Base-by-base conservation (phyloP, 2,888 invertebrate genomes). In the Ganaspis brasiliensis region DNA sequence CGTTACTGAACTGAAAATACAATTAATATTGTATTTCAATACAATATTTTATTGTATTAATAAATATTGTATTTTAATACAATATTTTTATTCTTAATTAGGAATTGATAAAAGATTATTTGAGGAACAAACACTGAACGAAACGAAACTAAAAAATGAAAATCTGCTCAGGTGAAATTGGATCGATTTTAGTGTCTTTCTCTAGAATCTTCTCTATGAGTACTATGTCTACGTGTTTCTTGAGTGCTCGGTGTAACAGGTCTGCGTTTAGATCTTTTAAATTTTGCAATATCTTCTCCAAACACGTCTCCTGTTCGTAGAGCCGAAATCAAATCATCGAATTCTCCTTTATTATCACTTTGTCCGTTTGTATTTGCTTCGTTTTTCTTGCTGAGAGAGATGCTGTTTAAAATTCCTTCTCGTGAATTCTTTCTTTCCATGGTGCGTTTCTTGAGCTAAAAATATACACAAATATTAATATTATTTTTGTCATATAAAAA, bases 301-400 rank as follows among this genome's bases (percentile, higher is more conserved):
- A 98, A 98, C 0, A 98, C 98, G 88, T 98, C 98, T 0, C 98
- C 98, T 0, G 98, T 98, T 78, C 98, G 92, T 72, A 98, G 91
- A 0, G 98, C 98, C 0, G 98, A 98, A 89, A 98, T 98, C 84
- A 98, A 93, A 92, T 98, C 98, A 89, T 98, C 98, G 91, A 98
- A 98, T 92, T 98, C 98, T 9, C 98, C 98, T 88, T 97, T 95
- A 76, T 93, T 95, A 76, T 91, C 92, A 21, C 89, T 89, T 59
- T 91, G 93, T 0, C 94, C 93, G 84, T 94, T 95, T 85, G 94
- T 94, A 70, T 95, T 95, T 0, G 84, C 82, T 82, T 92, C 92
- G 16, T 90, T 92, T 85, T 95, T 96, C 73, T 94, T 91, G 77
- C 93, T 95, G 75, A 96, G 92, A 21, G 96, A 95, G 16, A 96